These are phyloP conservation scores for Linyphia triangularis DNA, from an alignment of 2,888 invertebrate genomes.

Conservation along the genomic window DNA sequence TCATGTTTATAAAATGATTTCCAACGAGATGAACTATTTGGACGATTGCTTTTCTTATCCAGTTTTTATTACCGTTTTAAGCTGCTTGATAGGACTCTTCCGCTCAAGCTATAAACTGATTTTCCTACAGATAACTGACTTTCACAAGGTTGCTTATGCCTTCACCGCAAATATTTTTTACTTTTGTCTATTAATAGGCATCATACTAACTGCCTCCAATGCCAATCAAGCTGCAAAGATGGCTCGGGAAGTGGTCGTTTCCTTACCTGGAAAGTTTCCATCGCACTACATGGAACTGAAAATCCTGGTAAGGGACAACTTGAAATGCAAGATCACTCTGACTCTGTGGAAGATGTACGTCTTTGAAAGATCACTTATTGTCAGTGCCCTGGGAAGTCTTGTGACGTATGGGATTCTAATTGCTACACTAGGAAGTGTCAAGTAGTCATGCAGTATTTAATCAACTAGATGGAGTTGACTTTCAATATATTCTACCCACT, in stretches of 20 bases:
- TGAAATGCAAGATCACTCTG: background rate
- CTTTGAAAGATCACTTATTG: background rate
- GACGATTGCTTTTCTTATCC: background rate
- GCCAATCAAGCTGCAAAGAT: background rate
- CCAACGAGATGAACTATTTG: background rate
- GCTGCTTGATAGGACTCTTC: background rate
- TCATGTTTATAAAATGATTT: background rate
- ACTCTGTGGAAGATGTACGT: constrained; percentile 14
- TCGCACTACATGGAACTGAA: background rate
- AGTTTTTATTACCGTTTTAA: background rate
- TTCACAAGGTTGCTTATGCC: background rate
- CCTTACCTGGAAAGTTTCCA: background rate
- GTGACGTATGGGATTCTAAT: background rate
- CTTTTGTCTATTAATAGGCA: background rate
- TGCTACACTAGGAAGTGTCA: background rate
- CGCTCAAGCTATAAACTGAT: background rate
- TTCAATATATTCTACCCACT: too few relatives aligned
- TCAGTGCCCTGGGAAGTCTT: background rate
- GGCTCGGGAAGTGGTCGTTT: background rate
- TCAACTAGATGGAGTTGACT: too few relatives aligned
- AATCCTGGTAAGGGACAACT: background rate
- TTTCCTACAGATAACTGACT: background rate
- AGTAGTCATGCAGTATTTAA: too few relatives aligned
- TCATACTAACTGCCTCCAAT: background rate
- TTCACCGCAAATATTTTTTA: background rate